Base-by-base conservation (phyloP, 2,113 vertebrate genomes). In the Petrocephalus zakoni region DNA sequence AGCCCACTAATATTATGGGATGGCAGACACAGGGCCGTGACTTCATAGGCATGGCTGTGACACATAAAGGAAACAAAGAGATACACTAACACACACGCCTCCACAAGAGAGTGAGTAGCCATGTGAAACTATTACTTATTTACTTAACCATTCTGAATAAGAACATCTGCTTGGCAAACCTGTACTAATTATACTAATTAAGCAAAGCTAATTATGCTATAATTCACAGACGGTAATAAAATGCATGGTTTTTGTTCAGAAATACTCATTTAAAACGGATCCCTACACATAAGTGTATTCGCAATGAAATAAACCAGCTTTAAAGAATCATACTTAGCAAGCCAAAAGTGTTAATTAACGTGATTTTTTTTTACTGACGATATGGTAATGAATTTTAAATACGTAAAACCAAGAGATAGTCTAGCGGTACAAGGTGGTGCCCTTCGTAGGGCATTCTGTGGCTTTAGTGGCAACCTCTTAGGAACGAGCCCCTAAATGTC, bases 1-100 rank as follows among this genome's bases (percentile, higher is more conserved):
- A 90, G 91, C 90, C 91, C 90, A 89, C 90, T 91, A 89, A 86
- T 42, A 42, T 42, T 42, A 3, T 34, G 86, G 17, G 84, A 8
- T 25, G 11, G 42, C 49, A 85, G 46, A 52, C 37, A 8, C 10
- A 25, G 84, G 84, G 4, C 83, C 9, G 17, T 25, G 46, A 85
- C 11, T 37, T 13, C 1, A 83, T 47, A 83, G 82, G 49, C 13
- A 3, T 25, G 22, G 46, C 5, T 52, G 82, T 85, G 2, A 51
- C 22, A 85, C 49, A n/a, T 15, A 5, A 49, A 19, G 22, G 4
- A 49, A 15, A 22, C n/a, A 9, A 25, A 29, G 10, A 52, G 46
- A 21, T 52, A 29, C n/a, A 2, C 7, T 49, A 25, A 51, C 51
- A 47, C 49, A 52, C 21, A 51, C 1, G 11, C 1, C 47, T 25